Conservation (phyloP, 2,113 vertebrate species). For the Hylia prasina region DNA sequence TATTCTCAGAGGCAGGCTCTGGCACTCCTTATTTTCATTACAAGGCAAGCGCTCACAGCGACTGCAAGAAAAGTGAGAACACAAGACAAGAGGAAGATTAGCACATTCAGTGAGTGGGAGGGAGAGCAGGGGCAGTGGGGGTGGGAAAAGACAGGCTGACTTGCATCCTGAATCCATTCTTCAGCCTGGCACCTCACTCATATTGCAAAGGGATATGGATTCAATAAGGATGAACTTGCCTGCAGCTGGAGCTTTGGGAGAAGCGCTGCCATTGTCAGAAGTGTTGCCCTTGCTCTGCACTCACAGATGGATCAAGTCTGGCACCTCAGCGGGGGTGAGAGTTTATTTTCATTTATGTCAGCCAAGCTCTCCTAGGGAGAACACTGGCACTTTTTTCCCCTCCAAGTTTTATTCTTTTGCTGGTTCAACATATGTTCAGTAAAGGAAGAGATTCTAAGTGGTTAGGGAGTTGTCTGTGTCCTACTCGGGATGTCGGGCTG, state of each 20-base stretch:
- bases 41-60: constrained; percentile 99
- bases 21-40: constrained; percentile 92
- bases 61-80: constrained; percentile 87
- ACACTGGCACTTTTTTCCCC: too few species aligned
- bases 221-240: not conserved
- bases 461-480: not conserved
- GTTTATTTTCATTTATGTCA: not conserved
- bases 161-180: not conserved
- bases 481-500: not conserved
- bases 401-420: not conserved
- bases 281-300: not conserved
- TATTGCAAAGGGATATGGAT: not conserved
- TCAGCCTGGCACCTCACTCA: not conserved
- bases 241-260: not conserved
- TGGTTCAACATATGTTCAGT: not conserved
- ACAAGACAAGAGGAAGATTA: constrained; percentile 73
- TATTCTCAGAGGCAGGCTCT: constrained; percentile 94
- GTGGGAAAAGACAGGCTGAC: not conserved
- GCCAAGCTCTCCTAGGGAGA: not conserved
- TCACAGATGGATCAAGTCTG: not conserved
- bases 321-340: not conserved
- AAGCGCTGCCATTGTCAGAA: not conserved
- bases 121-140: constrained; percentile 30
- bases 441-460: not conserved
- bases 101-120: constrained; percentile 57